phyloP scores from a whole-genome alignment of 2,113 vertebrate genomes.

The Hemiprocne comata region DNA sequence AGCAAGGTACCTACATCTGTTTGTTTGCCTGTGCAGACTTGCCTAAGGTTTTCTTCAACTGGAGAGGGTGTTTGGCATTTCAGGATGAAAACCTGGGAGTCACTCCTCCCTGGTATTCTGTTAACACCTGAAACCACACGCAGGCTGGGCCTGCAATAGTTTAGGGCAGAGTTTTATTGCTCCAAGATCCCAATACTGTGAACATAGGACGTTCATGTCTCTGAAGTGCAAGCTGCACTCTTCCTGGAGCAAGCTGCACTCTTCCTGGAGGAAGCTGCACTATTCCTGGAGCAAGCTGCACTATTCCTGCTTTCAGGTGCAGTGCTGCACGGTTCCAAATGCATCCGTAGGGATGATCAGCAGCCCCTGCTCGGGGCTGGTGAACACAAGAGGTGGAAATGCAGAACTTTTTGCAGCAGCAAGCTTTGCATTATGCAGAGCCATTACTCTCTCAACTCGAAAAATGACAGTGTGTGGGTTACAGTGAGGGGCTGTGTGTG shows the following conservation, averaged over 20 bases:
- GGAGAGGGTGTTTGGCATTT: background rate
- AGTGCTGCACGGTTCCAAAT: background rate
- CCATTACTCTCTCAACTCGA: background rate
- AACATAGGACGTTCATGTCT: background rate
- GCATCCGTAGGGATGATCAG: background rate
- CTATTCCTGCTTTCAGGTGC: background rate
- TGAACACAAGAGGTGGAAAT: background rate
- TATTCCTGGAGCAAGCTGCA: background rate
- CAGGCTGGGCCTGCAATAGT: background rate
- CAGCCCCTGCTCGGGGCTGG: background rate
- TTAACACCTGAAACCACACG: background rate
- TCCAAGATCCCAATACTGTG: background rate
- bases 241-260: background rate
- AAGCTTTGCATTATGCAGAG: slow-evolving; percentile 4
- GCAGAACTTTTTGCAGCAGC: background rate
- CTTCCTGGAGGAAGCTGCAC: no score
- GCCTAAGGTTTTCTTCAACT: background rate
- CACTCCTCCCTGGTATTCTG: background rate
- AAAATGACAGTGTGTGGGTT: background rate
- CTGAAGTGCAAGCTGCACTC: background rate
- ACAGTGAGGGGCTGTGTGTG: background rate
- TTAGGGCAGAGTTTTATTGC: background rate
- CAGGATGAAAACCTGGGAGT: background rate
- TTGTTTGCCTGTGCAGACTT: background rate
- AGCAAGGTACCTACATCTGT: background rate